These are phyloP conservation scores for Sialia sialis DNA, from an alignment of 2,113 vertebrate genomes.

Conservation along the genomic window DNA sequence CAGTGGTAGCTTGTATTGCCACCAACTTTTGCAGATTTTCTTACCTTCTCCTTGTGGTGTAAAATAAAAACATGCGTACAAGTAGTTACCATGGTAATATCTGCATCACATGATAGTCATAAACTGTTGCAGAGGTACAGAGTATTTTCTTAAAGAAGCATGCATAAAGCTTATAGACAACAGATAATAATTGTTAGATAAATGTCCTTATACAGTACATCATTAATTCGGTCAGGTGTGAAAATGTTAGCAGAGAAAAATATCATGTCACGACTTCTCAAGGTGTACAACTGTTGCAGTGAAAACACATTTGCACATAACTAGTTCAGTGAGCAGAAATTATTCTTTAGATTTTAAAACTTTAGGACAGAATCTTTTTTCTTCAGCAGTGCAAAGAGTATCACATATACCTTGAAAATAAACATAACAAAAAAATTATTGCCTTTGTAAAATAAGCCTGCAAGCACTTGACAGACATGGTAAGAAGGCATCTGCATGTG, in stretches of 20 bases:
- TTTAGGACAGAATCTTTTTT: background rate
- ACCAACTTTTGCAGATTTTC: background rate
- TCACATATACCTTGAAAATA: background rate
- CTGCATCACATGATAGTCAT: background rate
- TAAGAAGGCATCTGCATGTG: background rate
- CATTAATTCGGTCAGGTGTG: background rate
- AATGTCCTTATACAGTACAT: background rate
- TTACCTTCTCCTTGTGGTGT: background rate
- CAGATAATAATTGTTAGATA: background rate
- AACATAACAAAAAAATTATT: background rate
- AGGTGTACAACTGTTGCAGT: background rate
- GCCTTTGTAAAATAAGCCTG: background rate
- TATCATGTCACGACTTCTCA: background rate
- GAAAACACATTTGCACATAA: background rate
- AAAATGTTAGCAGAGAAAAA: background rate
- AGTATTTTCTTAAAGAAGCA: conserved; percentile 1
- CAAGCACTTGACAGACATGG: background rate
- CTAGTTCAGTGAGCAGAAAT: background rate
- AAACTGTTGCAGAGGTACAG: background rate
- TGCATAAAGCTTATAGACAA: background rate
- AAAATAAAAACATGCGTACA: background rate
- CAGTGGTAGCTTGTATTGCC: background rate
- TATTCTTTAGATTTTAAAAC: background rate
- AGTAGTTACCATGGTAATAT: conserved; percentile 46
- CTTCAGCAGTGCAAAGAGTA: background rate